Evolutionary conservation across 2,888 invertebrate species (phyloP).

Genomic region (Barypeithes pellucidus): DNA sequence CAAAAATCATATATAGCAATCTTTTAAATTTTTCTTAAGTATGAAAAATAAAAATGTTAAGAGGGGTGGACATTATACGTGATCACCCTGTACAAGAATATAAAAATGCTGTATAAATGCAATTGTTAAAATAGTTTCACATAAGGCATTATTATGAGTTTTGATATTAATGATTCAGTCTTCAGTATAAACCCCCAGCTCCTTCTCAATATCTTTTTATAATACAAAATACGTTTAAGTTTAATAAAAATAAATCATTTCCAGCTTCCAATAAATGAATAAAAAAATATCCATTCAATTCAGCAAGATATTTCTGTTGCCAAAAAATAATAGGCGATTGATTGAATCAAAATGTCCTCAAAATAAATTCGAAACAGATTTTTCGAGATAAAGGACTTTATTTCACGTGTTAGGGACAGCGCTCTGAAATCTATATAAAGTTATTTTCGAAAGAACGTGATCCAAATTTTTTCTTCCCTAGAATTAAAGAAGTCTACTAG

Average conservation of each 20-base stretch:
- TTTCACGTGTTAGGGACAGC: constrained; percentile 35
- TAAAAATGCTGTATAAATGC: too few species aligned
- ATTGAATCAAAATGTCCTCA: constrained; percentile 50
- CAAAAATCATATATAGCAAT: too few species aligned
- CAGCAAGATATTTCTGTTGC: neutral
- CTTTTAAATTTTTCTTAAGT: too few species aligned
- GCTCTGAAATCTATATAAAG: constrained; percentile 28
- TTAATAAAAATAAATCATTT: neutral
- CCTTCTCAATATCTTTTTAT: too few species aligned
- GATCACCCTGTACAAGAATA: too few species aligned
- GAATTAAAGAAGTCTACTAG: constrained; percentile 8
- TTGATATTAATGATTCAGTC: too few species aligned
- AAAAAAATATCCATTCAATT: neutral
- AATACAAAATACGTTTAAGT: too few species aligned
- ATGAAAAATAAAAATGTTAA: too few species aligned
- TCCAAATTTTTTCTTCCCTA: constrained; percentile 1
- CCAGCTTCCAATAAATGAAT: neutral
- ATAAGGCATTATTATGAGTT: too few species aligned
- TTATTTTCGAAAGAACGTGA: constrained; percentile 21
- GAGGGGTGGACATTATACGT: too few species aligned
- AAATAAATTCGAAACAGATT: constrained; percentile 52
- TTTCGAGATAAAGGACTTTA: constrained; percentile 46
- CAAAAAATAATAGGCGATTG: constrained; percentile 47
- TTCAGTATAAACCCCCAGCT: too few species aligned
- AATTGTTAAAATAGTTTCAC: too few species aligned